A percentile compares a stretch with the other conserved stretches of the same genome.
These are phyloP conservation scores for Caenorhabditis sp. DNA, from an alignment of 2,888 invertebrate genomes.

Conservation along the genomic window DNA sequence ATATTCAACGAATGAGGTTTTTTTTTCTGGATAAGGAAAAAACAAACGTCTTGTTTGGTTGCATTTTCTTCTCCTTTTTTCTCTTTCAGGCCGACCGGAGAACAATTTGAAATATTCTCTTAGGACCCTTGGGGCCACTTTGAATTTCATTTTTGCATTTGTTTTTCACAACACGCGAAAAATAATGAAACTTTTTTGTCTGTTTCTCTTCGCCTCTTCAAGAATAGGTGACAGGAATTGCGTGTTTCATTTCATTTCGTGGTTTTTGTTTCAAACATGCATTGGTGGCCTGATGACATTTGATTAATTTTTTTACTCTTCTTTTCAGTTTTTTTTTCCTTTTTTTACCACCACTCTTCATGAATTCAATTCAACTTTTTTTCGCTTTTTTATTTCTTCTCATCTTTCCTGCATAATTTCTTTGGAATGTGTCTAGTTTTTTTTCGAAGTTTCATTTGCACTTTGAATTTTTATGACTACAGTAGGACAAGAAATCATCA, in stretches of 20 bases:
- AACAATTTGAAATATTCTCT: slow-evolving; percentile 1
- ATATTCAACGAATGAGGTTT: not conserved
- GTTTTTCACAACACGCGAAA: not conserved
- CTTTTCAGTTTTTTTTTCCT: not conserved
- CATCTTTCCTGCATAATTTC: slow-evolving; percentile 3
- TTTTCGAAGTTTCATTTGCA: not conserved
- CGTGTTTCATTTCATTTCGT: no score
- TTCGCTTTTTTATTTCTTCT: slow-evolving; percentile 18
- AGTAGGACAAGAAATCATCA: no score
- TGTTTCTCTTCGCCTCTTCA: not conserved
- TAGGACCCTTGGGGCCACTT: slow-evolving; percentile 1
- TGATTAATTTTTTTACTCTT: not conserved
- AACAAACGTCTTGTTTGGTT: not conserved
- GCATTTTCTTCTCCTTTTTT: not conserved
- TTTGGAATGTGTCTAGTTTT: not conserved
- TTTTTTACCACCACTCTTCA: slow-evolving; percentile 19
- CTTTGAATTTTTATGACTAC: no score
- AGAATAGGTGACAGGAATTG: no score
- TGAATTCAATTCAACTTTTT: slow-evolving; percentile 42
- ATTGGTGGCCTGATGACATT: not conserved
- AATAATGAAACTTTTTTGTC: not conserved
- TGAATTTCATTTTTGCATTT: not conserved
- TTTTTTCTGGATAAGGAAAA: not conserved
- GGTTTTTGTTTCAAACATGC: not conserved
- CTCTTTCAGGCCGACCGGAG: not conserved